These are phyloP conservation scores for Alaudala cheleensis DNA, from an alignment of 2,113 vertebrate species.

Conservation along the genomic window DNA sequence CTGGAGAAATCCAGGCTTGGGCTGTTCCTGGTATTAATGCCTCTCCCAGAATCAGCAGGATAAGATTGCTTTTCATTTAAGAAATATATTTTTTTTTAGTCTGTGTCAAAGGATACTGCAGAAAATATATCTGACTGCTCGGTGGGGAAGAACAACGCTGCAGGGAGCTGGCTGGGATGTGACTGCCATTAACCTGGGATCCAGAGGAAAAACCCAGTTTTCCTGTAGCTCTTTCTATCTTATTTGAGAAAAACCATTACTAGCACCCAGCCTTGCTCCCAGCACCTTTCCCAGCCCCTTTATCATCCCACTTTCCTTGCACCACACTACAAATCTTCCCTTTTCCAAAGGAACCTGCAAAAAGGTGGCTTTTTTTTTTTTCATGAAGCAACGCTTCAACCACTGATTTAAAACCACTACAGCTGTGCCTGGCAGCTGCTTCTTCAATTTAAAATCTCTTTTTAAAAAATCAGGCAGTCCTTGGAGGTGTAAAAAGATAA, in stretches of 20 bases:
- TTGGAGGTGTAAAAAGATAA: background rate
- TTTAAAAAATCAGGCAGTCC: background rate
- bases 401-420: background rate
- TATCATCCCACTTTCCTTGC: fast-evolving
- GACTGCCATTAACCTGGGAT: background rate
- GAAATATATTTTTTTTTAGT: background rate
- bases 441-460: background rate
- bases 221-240: background rate
- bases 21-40: background rate
- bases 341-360: background rate
- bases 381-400: background rate
- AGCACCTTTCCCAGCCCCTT: background rate
- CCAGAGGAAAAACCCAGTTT: background rate
- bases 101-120: background rate
- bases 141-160: fast-evolving
- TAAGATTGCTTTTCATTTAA: background rate
- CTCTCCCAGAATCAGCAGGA: background rate
- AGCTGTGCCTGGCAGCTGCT: background rate
- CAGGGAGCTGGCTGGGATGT: background rate
- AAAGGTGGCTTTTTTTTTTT: background rate
- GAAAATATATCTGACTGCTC: background rate
- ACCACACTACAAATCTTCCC: fast-evolving
- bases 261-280: background rate
- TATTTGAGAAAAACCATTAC: background rate
- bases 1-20: background rate